These are phyloP conservation scores for Aldabrachelys gigantea DNA, from an alignment of 2,113 vertebrate genomes.

Conservation along the genomic window DNA sequence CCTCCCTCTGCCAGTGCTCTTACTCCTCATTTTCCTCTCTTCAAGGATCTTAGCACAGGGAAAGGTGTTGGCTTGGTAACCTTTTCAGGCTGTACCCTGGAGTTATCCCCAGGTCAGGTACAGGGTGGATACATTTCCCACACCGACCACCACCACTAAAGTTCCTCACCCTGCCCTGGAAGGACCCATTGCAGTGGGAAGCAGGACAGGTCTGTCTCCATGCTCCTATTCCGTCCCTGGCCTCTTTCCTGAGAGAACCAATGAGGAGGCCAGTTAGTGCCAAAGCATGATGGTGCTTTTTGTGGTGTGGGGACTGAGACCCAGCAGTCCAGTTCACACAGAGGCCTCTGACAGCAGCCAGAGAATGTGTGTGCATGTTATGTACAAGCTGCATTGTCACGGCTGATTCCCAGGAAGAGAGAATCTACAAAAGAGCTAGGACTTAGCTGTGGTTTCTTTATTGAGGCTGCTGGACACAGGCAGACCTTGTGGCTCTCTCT, in stretches of 20 bases:
- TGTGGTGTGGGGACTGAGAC: neutral
- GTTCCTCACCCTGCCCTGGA: neutral
- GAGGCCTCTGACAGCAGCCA: neutral
- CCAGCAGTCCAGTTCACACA: neutral
- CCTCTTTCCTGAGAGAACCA: neutral
- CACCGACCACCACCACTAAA: neutral
- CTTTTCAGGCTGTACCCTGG: neutral
- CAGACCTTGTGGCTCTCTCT: neutral
- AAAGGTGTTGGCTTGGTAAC: neutral
- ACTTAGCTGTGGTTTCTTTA: neutral
- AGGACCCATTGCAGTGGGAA: neutral
- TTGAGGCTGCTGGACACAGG: neutral
- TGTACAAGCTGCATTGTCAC: neutral
- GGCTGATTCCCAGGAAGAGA: neutral
- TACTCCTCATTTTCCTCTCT: neutral
- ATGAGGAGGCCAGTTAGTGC: neutral
- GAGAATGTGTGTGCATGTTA: neutral
- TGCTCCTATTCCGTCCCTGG: neutral
- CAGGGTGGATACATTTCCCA: fast-evolving
- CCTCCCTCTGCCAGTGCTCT: neutral
- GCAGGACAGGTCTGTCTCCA: neutral
- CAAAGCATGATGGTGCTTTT: neutral
- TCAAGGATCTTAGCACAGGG: neutral
- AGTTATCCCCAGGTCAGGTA: neutral
- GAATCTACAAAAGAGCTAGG: neutral